phyloP scores from a whole-genome alignment of 2,888 invertebrate species.

The Elysia crispata region DNA sequence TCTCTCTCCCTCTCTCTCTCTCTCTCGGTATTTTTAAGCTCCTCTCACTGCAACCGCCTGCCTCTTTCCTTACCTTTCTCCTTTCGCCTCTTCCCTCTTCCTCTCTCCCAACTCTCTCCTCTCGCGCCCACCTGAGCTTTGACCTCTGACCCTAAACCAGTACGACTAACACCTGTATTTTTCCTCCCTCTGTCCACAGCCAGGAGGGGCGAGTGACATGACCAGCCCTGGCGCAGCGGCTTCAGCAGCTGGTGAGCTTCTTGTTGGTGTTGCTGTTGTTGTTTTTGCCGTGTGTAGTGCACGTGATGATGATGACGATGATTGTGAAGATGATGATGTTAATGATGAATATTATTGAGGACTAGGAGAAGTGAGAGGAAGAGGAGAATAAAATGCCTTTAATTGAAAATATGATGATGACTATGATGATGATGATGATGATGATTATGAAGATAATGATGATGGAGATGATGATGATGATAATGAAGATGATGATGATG shows the following conservation, averaged over 20 bases:
- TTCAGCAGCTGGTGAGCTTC: conserved; percentile 44
- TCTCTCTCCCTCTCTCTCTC: conserved; percentile 21
- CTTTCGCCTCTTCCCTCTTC: neutral
- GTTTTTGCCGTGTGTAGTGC: neutral
- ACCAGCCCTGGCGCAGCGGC: conserved; percentile 49
- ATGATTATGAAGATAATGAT: neutral
- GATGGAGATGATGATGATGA: conserved; percentile 4
- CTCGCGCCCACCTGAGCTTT: neutral
- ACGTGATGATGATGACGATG: neutral
- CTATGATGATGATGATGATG: conserved; percentile 1
- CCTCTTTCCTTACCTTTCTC: neutral
- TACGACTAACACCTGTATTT: neutral
- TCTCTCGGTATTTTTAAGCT: conserved; percentile 1
- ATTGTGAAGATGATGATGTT: neutral
- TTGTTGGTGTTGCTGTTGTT: neutral
- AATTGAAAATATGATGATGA: conserved; percentile 5
- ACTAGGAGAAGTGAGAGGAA: too few species aligned
- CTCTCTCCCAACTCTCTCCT: neutral
- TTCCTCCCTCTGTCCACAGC: conserved; percentile 35
- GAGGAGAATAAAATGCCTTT: too few species aligned
- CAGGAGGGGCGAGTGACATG: conserved; percentile 52
- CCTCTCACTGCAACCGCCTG: neutral
- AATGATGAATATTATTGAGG: too few species aligned
- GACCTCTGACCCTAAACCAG: neutral
- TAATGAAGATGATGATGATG: conserved; percentile 5